Conservation (phyloP, 30 jellyfish, hydroid and myxozoan genomes). For the Turritopsis rubra region DNA sequence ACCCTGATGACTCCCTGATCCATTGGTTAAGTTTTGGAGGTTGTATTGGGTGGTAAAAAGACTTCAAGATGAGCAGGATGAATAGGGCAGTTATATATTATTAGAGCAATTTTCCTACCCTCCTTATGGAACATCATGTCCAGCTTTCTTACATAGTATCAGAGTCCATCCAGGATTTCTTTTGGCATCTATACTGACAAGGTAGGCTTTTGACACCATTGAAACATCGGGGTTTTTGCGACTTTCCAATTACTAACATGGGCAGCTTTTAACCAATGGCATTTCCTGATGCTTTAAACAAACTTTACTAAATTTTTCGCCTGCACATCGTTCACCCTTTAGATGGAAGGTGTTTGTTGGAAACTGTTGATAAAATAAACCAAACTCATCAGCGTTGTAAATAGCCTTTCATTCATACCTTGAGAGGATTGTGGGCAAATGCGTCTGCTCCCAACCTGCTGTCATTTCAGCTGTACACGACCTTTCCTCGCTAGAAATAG, state of each 20-base stretch:
- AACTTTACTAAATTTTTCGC: constrained; percentile 27
- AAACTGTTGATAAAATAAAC: constrained; percentile 31
- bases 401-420: constrained; percentile 26
- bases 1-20: constrained; percentile 52
- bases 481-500: constrained; percentile 42
- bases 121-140: constrained; percentile 31
- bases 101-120: constrained; percentile 44
- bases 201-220: constrained; percentile 43
- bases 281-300: constrained; percentile 33
- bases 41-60: constrained; percentile 66
- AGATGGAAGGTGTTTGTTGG: constrained; percentile 35
- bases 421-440: constrained; percentile 32
- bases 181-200: constrained; percentile 34
- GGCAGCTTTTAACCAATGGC: constrained; percentile 45
- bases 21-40: constrained; percentile 65
- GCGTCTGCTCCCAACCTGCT: constrained; percentile 49
- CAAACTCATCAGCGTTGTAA: constrained; percentile 41
- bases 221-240: constrained; percentile 40
- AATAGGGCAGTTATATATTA: constrained; percentile 56
- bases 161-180: constrained; percentile 45
- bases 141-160: constrained; percentile 32
- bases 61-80: constrained; percentile 40
- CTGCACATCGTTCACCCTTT: constrained; percentile 32
- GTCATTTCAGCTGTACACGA: constrained; percentile 47
- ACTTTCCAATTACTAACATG: constrained; percentile 42